Conservation (phyloP, 2,113 vertebrate species). For the Caloenas nicobarica region DNA sequence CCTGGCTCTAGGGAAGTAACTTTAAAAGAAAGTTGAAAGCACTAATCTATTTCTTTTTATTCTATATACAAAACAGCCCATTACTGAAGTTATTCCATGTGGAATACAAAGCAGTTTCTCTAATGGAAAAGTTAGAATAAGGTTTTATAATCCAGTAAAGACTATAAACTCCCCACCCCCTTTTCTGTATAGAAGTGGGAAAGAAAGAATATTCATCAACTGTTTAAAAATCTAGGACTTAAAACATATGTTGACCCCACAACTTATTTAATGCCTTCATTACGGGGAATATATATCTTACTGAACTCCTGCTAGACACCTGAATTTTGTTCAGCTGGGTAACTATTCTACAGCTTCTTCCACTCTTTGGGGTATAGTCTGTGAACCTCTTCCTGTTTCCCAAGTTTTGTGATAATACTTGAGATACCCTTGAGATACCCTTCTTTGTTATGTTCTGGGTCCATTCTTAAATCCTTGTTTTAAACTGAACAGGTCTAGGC, state of each 20-base stretch:
- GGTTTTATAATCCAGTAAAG: background rate
- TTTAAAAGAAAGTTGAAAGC: constrained; percentile 58
- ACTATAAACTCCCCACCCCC: background rate
- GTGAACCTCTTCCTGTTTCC: background rate
- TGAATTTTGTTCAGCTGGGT: background rate
- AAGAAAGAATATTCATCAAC: background rate
- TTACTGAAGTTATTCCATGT: constrained; percentile 38
- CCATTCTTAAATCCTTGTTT: background rate
- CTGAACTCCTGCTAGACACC: background rate
- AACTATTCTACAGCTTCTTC: background rate
- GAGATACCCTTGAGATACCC: background rate
- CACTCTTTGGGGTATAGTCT: background rate
- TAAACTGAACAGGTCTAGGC: background rate
- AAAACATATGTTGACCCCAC: background rate
- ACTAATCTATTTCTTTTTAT: constrained; percentile 43
- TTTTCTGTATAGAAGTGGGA: background rate
- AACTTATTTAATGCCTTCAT: background rate
- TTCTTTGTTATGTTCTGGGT: background rate
- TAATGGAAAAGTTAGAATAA: constrained; percentile 60
- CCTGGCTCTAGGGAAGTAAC: constrained; percentile 40
- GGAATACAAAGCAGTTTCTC: constrained; percentile 16
- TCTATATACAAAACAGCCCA: constrained; percentile 41
- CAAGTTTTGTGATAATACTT: background rate
- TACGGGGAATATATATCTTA: background rate
- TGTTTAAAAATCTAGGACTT: background rate